phyloP scores from a whole-genome alignment of 2,113 vertebrate species.

The Acrocephalus kingi region DNA sequence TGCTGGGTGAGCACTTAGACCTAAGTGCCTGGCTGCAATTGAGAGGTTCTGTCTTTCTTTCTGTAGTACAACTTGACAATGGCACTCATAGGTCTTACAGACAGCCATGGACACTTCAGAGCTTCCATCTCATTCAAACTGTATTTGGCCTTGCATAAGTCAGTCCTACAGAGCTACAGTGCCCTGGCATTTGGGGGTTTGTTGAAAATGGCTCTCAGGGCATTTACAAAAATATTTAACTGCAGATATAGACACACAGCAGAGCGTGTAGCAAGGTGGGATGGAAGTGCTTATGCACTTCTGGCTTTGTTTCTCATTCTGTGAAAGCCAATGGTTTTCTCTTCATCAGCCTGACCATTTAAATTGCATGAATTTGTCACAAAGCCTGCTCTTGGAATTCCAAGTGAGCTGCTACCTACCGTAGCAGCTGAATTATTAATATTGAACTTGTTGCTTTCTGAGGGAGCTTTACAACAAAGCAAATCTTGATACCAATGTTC shows the following conservation, averaged over 20 bases:
- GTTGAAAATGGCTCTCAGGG: not conserved
- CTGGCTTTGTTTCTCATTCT: not conserved
- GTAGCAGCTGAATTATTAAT: not conserved
- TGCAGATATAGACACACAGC: not conserved
- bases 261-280: not conserved
- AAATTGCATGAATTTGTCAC: not conserved
- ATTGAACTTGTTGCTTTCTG: not conserved
- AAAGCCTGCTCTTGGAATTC: not conserved
- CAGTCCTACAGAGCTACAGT: not conserved
- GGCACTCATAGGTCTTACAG: not conserved
- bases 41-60: not conserved
- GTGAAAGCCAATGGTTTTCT: not conserved
- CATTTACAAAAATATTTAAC: not conserved
- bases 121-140: not conserved
- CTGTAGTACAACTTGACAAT: not conserved
- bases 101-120: not conserved
- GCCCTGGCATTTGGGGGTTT: not conserved
- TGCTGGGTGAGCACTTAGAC: not conserved
- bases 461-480: not conserved
- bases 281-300: not conserved
- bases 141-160: not conserved
- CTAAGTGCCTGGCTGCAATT: not conserved
- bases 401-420: not conserved
- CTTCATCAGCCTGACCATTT: not conserved
- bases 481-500: not conserved